Percentiles rank a stretch among this genome's conserved stretches.
These are phyloP conservation scores for Argyrosomus japonicus DNA, from an alignment of 2,113 vertebrate species.

Conservation along the genomic window DNA sequence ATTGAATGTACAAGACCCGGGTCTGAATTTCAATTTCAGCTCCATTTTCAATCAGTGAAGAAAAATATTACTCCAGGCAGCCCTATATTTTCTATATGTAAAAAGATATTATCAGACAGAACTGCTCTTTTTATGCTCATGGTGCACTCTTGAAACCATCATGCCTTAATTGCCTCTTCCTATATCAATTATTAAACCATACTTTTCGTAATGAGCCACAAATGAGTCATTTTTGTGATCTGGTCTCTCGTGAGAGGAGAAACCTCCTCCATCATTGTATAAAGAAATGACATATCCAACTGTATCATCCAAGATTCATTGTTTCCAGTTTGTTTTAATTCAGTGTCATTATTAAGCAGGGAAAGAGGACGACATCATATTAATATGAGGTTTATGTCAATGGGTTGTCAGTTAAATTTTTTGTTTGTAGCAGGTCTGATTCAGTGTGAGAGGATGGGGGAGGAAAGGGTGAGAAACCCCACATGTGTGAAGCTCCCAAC, in stretches of 20 bases:
- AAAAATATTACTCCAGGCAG: constrained; percentile 4
- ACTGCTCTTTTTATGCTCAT: neutral
- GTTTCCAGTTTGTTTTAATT: neutral
- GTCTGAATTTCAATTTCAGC: neutral
- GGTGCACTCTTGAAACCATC: constrained; percentile 11
- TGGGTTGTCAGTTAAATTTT: constrained; percentile 7
- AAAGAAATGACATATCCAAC: constrained; percentile 40
- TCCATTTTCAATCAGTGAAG: constrained; percentile 7
- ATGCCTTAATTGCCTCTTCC: constrained; percentile 33
- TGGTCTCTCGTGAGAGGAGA: neutral
- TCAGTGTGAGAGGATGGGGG: neutral
- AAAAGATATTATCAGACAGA: constrained; percentile 5
- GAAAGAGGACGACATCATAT: neutral
- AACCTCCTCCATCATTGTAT: neutral
- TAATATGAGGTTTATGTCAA: constrained; percentile 1
- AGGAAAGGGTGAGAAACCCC: constrained; percentile 22
- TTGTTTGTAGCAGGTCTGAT: neutral
- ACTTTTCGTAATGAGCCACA: constrained; percentile 42
- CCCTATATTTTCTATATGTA: neutral
- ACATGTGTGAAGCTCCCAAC: constrained; percentile 11
- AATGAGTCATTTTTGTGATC: constrained; percentile 26
- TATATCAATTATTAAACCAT: constrained; percentile 61
- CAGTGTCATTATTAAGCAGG: neutral
- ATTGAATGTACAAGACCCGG: neutral
- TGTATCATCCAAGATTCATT: neutral